Evolutionary conservation across 1,140 invertebrate species (phyloP).

Genomic region (Pteromalus puparum): DNA sequence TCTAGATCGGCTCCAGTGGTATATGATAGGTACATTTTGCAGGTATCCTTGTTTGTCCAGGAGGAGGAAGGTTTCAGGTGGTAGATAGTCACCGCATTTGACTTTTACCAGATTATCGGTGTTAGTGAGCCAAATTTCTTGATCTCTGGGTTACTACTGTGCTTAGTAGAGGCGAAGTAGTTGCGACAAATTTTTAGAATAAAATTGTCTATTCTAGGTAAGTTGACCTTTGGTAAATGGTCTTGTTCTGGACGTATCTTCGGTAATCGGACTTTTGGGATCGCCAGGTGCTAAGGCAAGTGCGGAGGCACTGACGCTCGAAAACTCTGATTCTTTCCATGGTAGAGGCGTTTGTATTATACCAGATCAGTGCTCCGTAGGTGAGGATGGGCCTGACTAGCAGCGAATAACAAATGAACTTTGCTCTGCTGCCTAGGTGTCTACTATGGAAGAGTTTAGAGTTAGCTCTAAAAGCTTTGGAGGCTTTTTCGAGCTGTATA

Average conservation of each 20-base stretch:
- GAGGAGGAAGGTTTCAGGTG: background rate
- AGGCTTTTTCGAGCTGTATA: conserved; percentile 30
- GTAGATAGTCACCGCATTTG: background rate
- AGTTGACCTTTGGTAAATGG: conserved; percentile 40
- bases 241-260: conserved; percentile 40
- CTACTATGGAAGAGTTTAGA: conserved; percentile 44
- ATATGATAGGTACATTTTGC: no score
- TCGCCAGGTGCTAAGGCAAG: conserved; percentile 14
- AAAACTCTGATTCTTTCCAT: conserved; percentile 13
- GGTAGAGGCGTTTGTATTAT: conserved; percentile 17
- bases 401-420: conserved; percentile 46
- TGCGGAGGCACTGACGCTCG: conserved; percentile 45
- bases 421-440: conserved; percentile 29
- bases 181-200: background rate
- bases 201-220: conserved; percentile 47
- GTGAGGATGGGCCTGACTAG: no score
- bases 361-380: no score
- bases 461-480: background rate
- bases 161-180: background rate
- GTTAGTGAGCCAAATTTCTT: background rate
- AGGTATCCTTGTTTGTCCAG: no score
- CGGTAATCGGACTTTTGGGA: background rate
- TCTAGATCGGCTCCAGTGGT: no score
- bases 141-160: background rate
- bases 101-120: background rate